Percentiles rank a stretch among this genome's conserved stretches.
These are phyloP conservation scores for Ispidina lecontei DNA, from an alignment of 2,797 vertebrate species.

Conservation along the genomic window DNA sequence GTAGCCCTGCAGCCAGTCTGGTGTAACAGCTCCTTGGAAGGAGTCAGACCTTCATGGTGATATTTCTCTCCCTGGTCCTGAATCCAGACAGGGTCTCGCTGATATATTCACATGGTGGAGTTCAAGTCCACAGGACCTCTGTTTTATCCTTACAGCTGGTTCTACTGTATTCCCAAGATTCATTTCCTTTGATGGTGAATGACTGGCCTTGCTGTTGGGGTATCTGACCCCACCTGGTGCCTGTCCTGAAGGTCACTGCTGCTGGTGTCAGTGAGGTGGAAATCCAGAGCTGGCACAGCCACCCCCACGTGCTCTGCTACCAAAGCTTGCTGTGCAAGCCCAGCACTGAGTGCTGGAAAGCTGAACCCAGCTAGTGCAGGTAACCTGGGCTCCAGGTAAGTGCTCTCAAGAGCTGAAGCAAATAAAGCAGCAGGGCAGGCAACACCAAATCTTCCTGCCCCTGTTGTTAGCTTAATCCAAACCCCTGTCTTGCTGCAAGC, in stretches of 20 bases:
- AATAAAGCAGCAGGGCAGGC: background rate
- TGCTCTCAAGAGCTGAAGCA: background rate
- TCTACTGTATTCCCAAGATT: background rate
- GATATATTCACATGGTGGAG: background rate
- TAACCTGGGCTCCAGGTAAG: background rate
- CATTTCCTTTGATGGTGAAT: background rate
- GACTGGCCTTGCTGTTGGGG: background rate
- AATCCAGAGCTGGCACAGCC: background rate
- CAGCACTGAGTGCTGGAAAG: background rate
- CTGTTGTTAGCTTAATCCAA: background rate
- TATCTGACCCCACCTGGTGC: background rate
- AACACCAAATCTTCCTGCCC: fast-evolving
- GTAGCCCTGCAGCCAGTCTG: background rate
- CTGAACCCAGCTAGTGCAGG: background rate
- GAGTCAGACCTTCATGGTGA: fast-evolving
- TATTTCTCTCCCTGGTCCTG: background rate
- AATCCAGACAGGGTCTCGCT: background rate
- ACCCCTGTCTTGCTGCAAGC: background rate
- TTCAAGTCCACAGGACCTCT: background rate
- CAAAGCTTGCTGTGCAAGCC: background rate
- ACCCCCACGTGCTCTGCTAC: background rate
- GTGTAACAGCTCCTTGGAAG: background rate
- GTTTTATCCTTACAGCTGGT: background rate
- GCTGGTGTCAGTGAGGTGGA: background rate
- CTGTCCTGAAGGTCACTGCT: background rate